Conservation (phyloP, 2,113 vertebrate species). For the Hydrochoerus hydrochaeris region DNA sequence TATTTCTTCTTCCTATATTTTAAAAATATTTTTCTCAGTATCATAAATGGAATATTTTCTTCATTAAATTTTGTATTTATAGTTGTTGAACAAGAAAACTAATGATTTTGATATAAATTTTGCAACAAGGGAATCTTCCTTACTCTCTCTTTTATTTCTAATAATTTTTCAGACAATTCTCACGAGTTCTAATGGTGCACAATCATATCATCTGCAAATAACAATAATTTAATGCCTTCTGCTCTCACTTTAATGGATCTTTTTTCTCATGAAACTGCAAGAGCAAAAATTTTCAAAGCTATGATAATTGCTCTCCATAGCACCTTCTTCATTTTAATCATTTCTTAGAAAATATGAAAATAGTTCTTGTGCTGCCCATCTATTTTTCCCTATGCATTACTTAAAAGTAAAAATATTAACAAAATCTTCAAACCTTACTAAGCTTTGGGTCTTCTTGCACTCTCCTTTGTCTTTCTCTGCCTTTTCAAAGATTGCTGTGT, state of each 20-base stretch:
- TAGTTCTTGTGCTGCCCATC: neutral
- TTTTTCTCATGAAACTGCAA: neutral
- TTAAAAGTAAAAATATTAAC: neutral
- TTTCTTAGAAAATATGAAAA: neutral
- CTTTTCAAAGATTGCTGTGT: neutral
- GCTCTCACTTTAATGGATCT: neutral
- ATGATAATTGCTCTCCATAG: neutral
- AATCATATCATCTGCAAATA: conserved; percentile 59
- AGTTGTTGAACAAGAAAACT: conserved; percentile 61
- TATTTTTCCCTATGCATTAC: neutral
- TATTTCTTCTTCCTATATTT: conserved; percentile 24
- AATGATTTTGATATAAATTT: conserved; percentile 73
- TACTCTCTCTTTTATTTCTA: conserved; percentile 56
- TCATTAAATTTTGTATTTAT: conserved; percentile 72
- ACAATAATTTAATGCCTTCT: conserved; percentile 22
- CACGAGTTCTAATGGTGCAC: conserved; percentile 3
- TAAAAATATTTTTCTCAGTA: conserved; percentile 35
- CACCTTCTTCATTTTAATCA: neutral
- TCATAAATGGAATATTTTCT: conserved; percentile 57
- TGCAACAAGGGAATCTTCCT: conserved; percentile 60
- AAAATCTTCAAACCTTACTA: neutral
- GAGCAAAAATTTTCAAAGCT: neutral
- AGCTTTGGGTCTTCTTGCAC: neutral
- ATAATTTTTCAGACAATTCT: conserved; percentile 50
- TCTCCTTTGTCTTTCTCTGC: neutral